Evolutionary conservation across 2,888 invertebrate species (phyloP), one percentile per base, ranked within the genome.

Genomic region (Acleris literana): DNA sequence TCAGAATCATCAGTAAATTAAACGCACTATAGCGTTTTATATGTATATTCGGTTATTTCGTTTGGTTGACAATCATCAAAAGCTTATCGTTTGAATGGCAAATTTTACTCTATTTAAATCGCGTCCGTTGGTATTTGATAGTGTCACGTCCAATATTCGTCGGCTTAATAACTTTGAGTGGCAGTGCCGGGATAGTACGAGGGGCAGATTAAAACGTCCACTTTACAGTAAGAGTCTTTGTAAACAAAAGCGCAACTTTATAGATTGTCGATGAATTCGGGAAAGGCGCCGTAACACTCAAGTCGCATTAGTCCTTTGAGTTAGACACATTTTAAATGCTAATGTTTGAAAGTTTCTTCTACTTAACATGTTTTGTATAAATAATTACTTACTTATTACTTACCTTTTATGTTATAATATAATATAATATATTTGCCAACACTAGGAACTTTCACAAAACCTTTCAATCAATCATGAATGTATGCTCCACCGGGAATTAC

Each of bases 131-230:
- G 51, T 56, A 60, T 56, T 51, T 51, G 60, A 20, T 56, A 65
- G 55, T 60, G 60, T 51, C 60, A 61, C 53, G 13, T 56, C 33
- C 29, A 56, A 61, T 61, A 56, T 49, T 51, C 60, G 17, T 65
- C 60, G 44, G 60, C 51, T 61, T 61, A 65, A 56, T 49, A 56
- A 65, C 44, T 51, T 33, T 56, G 55, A 56, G 55, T 65, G 65
- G 55, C 60, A 56, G 64, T 56, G 60, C 44, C 60, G 60, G 56
- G 43, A 43, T 43, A 25, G 55, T 54, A 51, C 55, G 16, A 39
- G 39, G n/a, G 55, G n/a, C 49, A 51, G 22, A 49, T 44, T 65
- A 55, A 61, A 60, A 48, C 25, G 44, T 25, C 46, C 46, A 55
- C 13, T 60, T 55, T 65, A 61, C 55, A 61, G 22, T 51, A 20